Conservation (phyloP, 2,797 vertebrate genomes). For the Corythornis leucogaster region DNA sequence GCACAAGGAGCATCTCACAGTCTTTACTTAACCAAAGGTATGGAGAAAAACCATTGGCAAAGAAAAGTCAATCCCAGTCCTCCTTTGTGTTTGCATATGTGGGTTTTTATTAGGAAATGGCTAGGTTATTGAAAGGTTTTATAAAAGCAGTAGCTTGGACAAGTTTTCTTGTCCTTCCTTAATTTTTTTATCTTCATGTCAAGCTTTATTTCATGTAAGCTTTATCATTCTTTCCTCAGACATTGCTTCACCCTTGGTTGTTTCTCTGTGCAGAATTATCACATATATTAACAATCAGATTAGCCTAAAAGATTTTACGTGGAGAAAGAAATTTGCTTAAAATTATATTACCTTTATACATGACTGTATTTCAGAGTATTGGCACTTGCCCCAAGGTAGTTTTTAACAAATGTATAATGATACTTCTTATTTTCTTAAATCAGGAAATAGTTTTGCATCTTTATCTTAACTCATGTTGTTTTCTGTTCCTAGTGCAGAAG, state of each 20-base stretch:
- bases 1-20: neutral
- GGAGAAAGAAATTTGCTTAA: slow-evolving; percentile 17
- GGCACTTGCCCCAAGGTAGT: slow-evolving; percentile 33
- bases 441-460: slow-evolving; percentile 57
- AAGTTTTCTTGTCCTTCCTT: slow-evolving; percentile 36
- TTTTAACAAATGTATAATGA: slow-evolving; percentile 37
- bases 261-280: neutral
- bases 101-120: slow-evolving; percentile 22
- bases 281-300: neutral
- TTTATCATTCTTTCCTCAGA: slow-evolving; percentile 37
- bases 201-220: neutral
- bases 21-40: slow-evolving; percentile 23
- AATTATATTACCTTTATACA: slow-evolving; percentile 49
- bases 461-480: slow-evolving; percentile 48
- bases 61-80: neutral
- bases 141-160: slow-evolving; percentile 45
- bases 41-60: neutral
- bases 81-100: slow-evolving; percentile 46
- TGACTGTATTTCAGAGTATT: slow-evolving; percentile 46
- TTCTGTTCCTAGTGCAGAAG: slow-evolving; percentile 68
- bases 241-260: slow-evolving; percentile 14
- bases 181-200: neutral
- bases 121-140: slow-evolving; percentile 9
- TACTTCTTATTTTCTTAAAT: slow-evolving; percentile 58
- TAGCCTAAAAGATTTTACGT: slow-evolving; percentile 26